Conservation (phyloP, 30 jellyfish, hydroid and myxozoan species). For the Hydra vulgaris region DNA sequence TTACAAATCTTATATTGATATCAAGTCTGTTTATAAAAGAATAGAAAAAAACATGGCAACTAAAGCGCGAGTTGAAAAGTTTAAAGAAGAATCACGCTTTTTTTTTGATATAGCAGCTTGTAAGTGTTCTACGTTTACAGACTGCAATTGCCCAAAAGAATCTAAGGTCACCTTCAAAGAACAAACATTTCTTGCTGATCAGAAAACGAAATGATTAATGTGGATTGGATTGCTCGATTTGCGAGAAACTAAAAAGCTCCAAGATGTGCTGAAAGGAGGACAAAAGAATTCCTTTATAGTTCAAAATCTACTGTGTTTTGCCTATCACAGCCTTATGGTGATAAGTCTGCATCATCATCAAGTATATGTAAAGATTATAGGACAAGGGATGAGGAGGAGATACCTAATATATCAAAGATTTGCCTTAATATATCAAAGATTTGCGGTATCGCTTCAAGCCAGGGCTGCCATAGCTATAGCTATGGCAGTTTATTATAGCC, state of each 20-base stretch:
- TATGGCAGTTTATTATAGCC: no score
- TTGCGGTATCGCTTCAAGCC: background rate
- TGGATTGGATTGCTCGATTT: background rate
- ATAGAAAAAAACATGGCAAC: background rate
- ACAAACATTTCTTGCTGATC: background rate
- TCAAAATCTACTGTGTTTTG: background rate
- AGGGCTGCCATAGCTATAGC: background rate
- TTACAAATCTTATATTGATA: background rate
- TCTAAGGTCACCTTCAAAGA: background rate
- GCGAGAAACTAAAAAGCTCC: background rate
- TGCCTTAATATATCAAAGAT: background rate
- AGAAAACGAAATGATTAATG: background rate
- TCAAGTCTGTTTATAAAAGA: background rate
- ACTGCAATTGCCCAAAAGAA: background rate
- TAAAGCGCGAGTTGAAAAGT: background rate
- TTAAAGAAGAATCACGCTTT: background rate
- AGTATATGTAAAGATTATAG: background rate
- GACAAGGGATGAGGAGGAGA: background rate
- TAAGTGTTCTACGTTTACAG: background rate
- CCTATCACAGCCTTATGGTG: background rate
- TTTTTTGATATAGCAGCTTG: background rate
- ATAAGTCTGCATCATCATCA: background rate
- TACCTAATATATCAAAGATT: background rate
- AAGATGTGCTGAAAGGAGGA: background rate
- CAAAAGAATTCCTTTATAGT: background rate